A percentile compares a stretch with the other conserved stretches of the same genome.
Conservation (phyloP, 2,113 vertebrate genomes). For the Sisor rabdophorus region DNA sequence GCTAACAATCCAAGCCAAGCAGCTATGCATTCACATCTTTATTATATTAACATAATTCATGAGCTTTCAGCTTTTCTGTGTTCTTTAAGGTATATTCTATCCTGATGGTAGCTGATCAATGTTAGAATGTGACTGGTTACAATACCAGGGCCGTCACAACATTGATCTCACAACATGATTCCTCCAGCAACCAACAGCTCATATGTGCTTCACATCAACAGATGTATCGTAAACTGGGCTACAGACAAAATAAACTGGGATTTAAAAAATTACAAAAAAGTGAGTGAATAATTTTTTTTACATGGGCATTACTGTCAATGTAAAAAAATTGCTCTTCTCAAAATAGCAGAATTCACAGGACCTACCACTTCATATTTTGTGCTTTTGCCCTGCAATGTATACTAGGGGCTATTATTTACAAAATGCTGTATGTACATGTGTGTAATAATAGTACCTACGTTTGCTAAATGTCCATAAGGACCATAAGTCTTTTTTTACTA, state of each 20-base stretch:
- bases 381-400: neutral
- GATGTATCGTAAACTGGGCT: neutral
- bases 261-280: neutral
- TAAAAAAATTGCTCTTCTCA: neutral
- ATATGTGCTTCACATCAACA: neutral
- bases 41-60: no score
- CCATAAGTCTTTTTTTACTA: no score
- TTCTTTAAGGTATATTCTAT: no score
- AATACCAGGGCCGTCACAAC: no score
- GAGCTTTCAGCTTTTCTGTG: no score
- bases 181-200: neutral
- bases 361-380: neutral
- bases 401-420: neutral
- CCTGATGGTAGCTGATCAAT: no score
- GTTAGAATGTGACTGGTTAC: no score
- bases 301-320: no score
- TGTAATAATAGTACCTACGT: neutral
- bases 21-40: no score
- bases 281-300: no score
- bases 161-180: no score
- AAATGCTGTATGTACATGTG: neutral
- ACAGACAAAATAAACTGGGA: neutral
- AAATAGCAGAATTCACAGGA: neutral
- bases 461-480: neutral
- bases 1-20: no score